Percentiles rank a stretch among this genome's conserved stretches.
phyloP scores from a whole-genome alignment of 2,113 vertebrate species.

The Epinephelus moara region DNA sequence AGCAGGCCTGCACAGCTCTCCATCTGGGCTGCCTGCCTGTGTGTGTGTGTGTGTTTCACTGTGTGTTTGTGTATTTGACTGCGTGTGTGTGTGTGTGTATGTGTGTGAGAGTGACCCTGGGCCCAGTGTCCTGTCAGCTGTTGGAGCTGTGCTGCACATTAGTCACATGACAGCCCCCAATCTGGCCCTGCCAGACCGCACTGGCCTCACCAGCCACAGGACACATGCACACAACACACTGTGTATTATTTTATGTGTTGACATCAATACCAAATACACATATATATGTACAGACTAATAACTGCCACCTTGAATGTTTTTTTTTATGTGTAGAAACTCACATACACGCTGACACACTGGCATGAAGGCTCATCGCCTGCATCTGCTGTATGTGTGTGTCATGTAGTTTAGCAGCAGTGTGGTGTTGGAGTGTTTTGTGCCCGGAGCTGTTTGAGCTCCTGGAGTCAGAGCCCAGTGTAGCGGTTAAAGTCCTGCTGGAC shows the following conservation, averaged over 20 bases:
- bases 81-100: conserved; percentile 35
- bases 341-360: conserved; percentile 24
- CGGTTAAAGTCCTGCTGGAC: conserved; percentile 81
- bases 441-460: conserved; percentile 73
- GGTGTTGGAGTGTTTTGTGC: conserved; percentile 63
- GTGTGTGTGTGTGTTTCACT: conserved; percentile 40
- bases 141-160: conserved; percentile 86
- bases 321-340: conserved; percentile 1
- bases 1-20: conserved; percentile 79
- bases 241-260: conserved; percentile 19
- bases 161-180: conserved; percentile 87
- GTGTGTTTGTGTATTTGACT: conserved; percentile 24
- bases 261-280: neutral
- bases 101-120: conserved; percentile 80
- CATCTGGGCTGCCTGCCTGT: conserved; percentile 79
- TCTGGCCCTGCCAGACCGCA: conserved; percentile 84
- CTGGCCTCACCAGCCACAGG: conserved; percentile 79
- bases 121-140: conserved; percentile 87
- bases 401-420: conserved; percentile 47
- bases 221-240: conserved; percentile 46
- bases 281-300: neutral
- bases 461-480: conserved; percentile 73
- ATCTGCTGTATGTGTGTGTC: conserved; percentile 63
- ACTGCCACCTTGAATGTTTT: conserved; percentile 15
- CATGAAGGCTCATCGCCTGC: conserved; percentile 14